A percentile compares a stretch with the other conserved stretches of the same genome.
These are phyloP conservation scores for Pteronura brasiliensis DNA, from an alignment of 2,113 vertebrate species.

Conservation along the genomic window DNA sequence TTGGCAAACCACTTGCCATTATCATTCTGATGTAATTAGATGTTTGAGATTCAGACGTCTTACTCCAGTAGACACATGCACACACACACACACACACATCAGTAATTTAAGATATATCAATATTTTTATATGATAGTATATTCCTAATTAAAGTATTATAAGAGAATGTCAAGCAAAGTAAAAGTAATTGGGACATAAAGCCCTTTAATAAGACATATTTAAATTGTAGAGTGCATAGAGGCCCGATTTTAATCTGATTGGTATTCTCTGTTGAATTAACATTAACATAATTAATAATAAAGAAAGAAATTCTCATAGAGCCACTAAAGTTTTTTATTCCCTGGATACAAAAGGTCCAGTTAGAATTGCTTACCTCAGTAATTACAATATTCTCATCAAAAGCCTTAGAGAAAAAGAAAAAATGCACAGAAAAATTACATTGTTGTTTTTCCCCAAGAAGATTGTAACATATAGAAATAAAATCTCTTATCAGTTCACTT, in stretches of 20 bases:
- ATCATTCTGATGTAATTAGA: not conserved
- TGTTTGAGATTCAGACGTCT: not conserved
- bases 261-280: not conserved
- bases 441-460: not conserved
- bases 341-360: not conserved
- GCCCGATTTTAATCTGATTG: not conserved
- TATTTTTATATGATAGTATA: not conserved
- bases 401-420: not conserved
- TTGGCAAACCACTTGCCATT: not conserved
- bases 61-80: not conserved
- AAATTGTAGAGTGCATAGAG: not conserved
- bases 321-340: not conserved
- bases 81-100: not conserved
- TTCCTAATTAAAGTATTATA: not conserved
- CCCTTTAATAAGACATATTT: not conserved
- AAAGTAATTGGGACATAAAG: not conserved
- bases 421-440: not conserved
- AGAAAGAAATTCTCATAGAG: not conserved
- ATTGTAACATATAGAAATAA: not conserved
- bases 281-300: not conserved
- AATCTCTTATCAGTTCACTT: not conserved
- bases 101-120: not conserved
- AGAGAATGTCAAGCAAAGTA: not conserved
- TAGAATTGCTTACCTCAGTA: not conserved
- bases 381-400: not conserved